A percentile compares a stretch with the other conserved stretches of the same genome.
phyloP scores from a whole-genome alignment of 2,888 invertebrate genomes.

The Leucoptera coffeella region DNA sequence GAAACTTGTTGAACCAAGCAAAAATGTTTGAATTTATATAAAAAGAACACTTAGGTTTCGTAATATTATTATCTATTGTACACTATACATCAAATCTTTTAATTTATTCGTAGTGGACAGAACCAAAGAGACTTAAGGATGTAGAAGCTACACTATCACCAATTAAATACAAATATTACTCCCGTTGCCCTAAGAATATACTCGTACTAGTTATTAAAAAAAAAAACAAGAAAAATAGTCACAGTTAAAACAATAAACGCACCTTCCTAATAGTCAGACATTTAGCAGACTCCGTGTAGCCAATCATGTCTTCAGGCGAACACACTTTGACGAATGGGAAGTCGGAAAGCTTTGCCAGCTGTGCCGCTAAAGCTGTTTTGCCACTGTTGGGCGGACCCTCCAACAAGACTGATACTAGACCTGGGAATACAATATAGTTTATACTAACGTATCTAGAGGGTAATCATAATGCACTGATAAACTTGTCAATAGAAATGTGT shows the following conservation, averaged over 20 bases:
- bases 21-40: no score
- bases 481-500: no score
- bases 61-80: no score
- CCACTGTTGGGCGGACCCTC: conserved; percentile 96
- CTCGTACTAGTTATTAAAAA: no score
- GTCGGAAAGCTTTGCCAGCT: conserved; percentile 74
- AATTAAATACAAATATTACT: neutral
- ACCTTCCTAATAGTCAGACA: conserved; percentile 92
- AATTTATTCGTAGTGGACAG: conserved; percentile 3
- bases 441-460: neutral
- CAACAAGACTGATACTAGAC: conserved; percentile 84
- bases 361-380: conserved; percentile 86
- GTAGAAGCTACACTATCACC: neutral
- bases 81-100: no score
- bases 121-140: neutral
- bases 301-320: conserved; percentile 95
- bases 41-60: no score
- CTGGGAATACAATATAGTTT: conserved; percentile 15
- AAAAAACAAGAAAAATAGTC: no score
- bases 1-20: no score
- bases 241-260: no score
- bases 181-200: no score
- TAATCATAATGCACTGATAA: no score
- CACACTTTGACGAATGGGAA: conserved; percentile 95
- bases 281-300: conserved; percentile 92